Base-by-base conservation (phyloP, 2,888 invertebrate species). In the Ochlodes sylvanus region DNA sequence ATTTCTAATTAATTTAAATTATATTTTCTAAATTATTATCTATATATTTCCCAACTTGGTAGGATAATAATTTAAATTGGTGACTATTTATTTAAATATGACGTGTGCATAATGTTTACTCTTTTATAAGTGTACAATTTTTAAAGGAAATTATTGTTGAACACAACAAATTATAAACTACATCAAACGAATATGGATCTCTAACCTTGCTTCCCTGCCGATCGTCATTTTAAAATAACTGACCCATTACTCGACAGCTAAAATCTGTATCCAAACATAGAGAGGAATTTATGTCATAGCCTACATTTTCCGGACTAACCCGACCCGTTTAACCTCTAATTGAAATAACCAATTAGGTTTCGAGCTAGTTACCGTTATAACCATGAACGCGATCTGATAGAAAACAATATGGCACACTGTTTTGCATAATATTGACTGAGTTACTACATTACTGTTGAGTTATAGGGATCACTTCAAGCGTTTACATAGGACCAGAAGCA, bases 271-370 rank as follows among this genome's bases (percentile, higher is more conserved):
- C 19, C 50, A 12, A 50, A 19, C 19, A 19, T 50, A 21, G 19
- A 50, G 50, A 27, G 32, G 32, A 50, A 50, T 50, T 50, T 50
- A 50, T 50, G 50, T 50, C 19, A 50, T 17, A 12, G 17, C 50
- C 50, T 19, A 19, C 50, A 62, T 50, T 38, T 38, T 52, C 52
- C 4, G 12, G 19, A 27, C 21, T 54, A 54, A 50, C 32, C 38
- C 38, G 0, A 41, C 57, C 57, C 57, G 38, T 44, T 56, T 38
- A 58, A 44, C 47, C 57, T 50, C 65, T 58, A 65, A 65, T 65
- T 50, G 65, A 58, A 65, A 65, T 58, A 52, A 65, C 58, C 65
- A 65, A 65, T 65, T 65, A 65, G 52, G 41, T 52, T 58, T 47
- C 52, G 32, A 12, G 47, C 52, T 58, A 42, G 58, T 58, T 65